Conservation (phyloP, 1,140 invertebrate genomes). For the Drosophila obscura region DNA sequence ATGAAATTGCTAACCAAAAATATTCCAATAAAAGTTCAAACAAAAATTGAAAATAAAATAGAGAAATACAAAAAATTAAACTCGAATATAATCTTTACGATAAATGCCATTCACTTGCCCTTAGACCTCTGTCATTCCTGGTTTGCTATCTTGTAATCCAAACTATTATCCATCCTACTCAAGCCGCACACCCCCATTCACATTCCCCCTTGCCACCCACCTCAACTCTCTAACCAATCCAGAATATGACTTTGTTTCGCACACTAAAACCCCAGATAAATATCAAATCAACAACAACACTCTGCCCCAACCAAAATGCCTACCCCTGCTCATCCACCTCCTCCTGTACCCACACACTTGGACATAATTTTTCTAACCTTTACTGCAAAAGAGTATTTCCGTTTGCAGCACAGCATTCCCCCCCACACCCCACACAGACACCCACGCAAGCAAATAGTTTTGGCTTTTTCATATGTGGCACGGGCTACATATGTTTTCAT, state of each 20-base stretch:
- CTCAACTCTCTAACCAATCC: not conserved
- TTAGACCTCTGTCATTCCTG: too few relatives aligned
- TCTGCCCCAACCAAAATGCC: not conserved
- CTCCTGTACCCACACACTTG: not conserved
- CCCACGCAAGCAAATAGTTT: slow-evolving; percentile 25
- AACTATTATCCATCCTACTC: too few relatives aligned
- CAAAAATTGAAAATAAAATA: too few relatives aligned
- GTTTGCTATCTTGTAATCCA: too few relatives aligned
- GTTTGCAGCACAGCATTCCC: slow-evolving; percentile 34
- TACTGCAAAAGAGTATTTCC: slow-evolving; percentile 48
- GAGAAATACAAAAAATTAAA: too few relatives aligned
- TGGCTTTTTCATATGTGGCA: slow-evolving; percentile 39
- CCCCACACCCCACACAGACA: not conserved
- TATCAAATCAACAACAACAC: slow-evolving; percentile 41
- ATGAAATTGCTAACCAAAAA: too few relatives aligned
- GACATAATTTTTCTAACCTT: slow-evolving; percentile 42
- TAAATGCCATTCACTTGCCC: too few relatives aligned
- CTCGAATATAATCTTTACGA: too few relatives aligned
- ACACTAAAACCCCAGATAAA: slow-evolving; percentile 43
- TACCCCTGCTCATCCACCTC: not conserved
- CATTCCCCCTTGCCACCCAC: not conserved
- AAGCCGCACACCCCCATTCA: not conserved
- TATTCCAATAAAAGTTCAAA: too few relatives aligned
- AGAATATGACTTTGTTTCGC: slow-evolving; percentile 33
- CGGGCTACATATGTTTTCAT: slow-evolving; percentile 50